phyloP scores from a whole-genome alignment of 2,113 vertebrate species.

The Sitta europaea region DNA sequence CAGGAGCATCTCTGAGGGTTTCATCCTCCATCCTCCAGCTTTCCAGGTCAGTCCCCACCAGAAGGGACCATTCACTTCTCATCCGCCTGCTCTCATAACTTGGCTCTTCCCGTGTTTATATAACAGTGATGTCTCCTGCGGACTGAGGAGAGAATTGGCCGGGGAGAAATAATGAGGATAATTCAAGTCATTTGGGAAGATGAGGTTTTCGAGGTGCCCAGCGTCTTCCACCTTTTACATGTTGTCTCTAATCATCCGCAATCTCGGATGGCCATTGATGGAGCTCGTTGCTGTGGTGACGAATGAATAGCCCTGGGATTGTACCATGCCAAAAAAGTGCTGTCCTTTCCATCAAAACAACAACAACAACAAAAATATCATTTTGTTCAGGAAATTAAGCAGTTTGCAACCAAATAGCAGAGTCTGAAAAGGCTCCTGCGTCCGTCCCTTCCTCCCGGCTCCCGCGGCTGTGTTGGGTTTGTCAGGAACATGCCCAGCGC shows the following conservation, averaged over 20 bases:
- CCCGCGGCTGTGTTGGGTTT: not conserved
- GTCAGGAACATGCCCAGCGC: not conserved
- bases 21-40: not conserved
- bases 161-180: constrained; percentile 62
- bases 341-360: constrained; percentile 50
- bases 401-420: constrained; percentile 60
- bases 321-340: constrained; percentile 58
- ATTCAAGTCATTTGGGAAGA: constrained; percentile 68
- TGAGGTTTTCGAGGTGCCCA: constrained; percentile 46
- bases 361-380: constrained; percentile 47
- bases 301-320: constrained; percentile 57
- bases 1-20: fast-evolving
- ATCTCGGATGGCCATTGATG: constrained; percentile 62
- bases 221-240: constrained; percentile 35
- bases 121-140: constrained; percentile 20
- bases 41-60: constrained; percentile 43
- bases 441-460: not conserved
- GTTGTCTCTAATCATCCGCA: constrained; percentile 66
- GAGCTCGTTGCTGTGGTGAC: constrained; percentile 66
- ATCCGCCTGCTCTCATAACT: not conserved
- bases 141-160: constrained; percentile 20
- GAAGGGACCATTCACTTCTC: not conserved
- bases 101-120: constrained; percentile 46
- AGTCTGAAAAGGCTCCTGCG: constrained; percentile 35
- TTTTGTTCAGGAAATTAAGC: constrained; percentile 66